Percentiles rank a stretch among this genome's conserved stretches.
phyloP scores from a whole-genome alignment of 2,888 invertebrate species.

The Platycheirus rosarum region DNA sequence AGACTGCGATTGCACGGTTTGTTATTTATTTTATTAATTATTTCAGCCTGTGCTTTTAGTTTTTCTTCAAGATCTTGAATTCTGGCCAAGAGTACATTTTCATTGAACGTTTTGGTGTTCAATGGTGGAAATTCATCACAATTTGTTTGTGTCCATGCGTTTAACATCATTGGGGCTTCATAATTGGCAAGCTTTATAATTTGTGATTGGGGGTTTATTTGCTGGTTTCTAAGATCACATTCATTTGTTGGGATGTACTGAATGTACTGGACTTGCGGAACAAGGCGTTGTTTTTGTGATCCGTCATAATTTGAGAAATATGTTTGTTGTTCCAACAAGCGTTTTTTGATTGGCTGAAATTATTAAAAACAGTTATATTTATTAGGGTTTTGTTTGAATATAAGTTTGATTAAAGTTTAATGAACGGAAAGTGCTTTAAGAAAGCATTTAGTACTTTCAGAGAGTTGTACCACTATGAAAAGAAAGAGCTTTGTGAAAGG shows the following conservation, averaged over 20 bases:
- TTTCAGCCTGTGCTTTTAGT: slow-evolving; percentile 1
- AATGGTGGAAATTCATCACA: slow-evolving; percentile 36
- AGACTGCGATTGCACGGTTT: background rate
- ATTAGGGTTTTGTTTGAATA: too few species aligned
- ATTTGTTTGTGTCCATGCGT: slow-evolving; percentile 46
- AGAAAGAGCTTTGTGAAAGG: too few species aligned
- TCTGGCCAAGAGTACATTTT: slow-evolving; percentile 8
- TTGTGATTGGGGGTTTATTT: background rate
- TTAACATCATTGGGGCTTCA: slow-evolving; percentile 46
- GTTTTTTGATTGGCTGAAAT: slow-evolving; percentile 45
- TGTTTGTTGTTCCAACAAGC: slow-evolving; percentile 10
- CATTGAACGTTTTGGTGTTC: background rate
- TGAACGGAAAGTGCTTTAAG: too few species aligned
- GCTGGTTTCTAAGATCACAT: background rate
- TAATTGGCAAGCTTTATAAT: slow-evolving; percentile 6
- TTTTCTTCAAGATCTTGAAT: slow-evolving; percentile 23
- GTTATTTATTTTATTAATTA: background rate
- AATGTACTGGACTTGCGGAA: slow-evolving; percentile 8
- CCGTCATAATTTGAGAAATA: background rate
- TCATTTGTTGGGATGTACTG: slow-evolving; percentile 18
- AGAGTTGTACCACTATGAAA: too few species aligned
- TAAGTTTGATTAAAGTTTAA: too few species aligned
- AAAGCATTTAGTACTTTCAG: too few species aligned
- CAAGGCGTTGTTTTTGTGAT: background rate
- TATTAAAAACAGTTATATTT: background rate